Evolutionary conservation across 2,888 invertebrate genomes (phyloP).

Genomic region (Pinctada fucata): DNA sequence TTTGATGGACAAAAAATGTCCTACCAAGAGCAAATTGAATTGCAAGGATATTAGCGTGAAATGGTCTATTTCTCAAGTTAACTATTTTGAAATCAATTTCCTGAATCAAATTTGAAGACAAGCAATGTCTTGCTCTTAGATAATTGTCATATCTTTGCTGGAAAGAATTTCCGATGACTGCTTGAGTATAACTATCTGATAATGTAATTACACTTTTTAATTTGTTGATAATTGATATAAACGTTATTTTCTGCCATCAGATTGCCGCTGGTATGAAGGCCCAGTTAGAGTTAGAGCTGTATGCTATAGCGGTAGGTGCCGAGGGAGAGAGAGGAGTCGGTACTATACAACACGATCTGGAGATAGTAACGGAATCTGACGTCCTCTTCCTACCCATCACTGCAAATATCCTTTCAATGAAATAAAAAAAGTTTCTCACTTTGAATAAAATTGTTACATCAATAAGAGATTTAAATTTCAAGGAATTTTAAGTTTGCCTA

Average conservation of each 20-base stretch:
- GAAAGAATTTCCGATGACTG: too few species aligned
- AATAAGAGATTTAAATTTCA: not conserved
- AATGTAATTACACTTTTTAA: too few species aligned
- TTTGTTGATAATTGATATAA: too few species aligned
- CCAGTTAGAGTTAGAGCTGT: constrained; percentile 72
- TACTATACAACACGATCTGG: constrained; percentile 69
- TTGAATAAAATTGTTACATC: not conserved
- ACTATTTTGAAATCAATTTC: too few species aligned
- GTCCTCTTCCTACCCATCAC: constrained; percentile 71
- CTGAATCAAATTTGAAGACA: too few species aligned
- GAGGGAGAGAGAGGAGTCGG: constrained; percentile 72
- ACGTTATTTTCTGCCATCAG: constrained; percentile 46
- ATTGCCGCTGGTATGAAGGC: constrained; percentile 76
- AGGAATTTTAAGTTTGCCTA: not conserved
- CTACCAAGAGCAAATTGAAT: too few species aligned
- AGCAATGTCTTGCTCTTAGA: too few species aligned
- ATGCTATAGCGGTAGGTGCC: constrained; percentile 75
- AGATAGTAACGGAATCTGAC: constrained; percentile 76
- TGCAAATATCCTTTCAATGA: constrained; percentile 74
- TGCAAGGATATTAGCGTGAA: too few species aligned
- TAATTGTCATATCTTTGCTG: too few species aligned
- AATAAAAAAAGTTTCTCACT: not conserved
- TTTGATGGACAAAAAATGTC: too few species aligned
- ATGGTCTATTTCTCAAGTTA: too few species aligned
- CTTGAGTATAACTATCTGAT: too few species aligned